These are phyloP conservation scores for Campoletis raptor DNA, from an alignment of 2,888 invertebrate genomes.

Conservation along the genomic window DNA sequence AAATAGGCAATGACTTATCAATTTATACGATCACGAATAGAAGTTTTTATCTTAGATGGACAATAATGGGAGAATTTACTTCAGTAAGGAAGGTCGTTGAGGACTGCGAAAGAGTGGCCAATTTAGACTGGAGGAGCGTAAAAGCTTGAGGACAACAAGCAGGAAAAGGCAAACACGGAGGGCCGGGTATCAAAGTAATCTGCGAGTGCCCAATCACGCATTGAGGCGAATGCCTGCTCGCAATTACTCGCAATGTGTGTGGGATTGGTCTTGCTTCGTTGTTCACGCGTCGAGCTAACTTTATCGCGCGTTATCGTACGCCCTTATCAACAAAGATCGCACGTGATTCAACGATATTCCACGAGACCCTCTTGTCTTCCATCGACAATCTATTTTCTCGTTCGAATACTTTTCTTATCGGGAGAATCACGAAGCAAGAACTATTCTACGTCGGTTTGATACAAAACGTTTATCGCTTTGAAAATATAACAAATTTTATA, in stretches of 20 bases:
- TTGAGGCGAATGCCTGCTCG: background rate
- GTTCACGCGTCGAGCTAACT: conserved; percentile 26
- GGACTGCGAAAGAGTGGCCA: background rate
- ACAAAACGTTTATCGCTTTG: conserved; percentile 47
- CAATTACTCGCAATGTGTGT: conserved; percentile 7
- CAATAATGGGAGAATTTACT: background rate
- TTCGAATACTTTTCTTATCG: conserved; percentile 45
- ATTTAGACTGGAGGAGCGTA: background rate
- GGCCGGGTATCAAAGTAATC: conserved; percentile 4
- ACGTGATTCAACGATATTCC: conserved; percentile 48
- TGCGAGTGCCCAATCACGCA: conserved; percentile 10
- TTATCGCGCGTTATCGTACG: conserved; percentile 52
- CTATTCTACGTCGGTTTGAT: conserved; percentile 14
- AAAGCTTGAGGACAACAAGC: background rate
- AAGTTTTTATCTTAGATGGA: background rate
- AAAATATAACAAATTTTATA: background rate
- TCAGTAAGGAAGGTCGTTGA: background rate
- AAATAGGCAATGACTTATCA: conserved; percentile 19
- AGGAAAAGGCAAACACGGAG: conserved; percentile 14
- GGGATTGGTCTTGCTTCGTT: background rate
- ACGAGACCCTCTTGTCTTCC: background rate
- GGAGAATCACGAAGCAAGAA: conserved; percentile 42
- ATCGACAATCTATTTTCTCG: background rate
- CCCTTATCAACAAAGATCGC: conserved; percentile 39
- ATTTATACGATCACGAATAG: conserved; percentile 2